Percentiles rank a stretch among this genome's conserved stretches.
Conservation (phyloP, 2,888 invertebrate genomes). For the Parasteatoda lunata region DNA sequence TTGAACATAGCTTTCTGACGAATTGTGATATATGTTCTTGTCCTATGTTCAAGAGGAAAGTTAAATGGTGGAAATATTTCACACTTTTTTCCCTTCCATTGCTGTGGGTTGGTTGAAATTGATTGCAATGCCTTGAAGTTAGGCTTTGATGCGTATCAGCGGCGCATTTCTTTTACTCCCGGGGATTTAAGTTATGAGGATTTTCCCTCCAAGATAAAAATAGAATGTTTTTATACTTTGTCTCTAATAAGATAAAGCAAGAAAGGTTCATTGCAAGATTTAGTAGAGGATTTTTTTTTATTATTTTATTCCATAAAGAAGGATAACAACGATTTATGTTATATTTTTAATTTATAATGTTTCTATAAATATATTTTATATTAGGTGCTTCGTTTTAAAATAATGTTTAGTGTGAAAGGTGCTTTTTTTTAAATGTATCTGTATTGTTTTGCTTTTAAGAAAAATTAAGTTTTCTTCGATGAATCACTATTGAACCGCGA, state of each 20-base stretch:
- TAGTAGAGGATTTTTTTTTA: no score
- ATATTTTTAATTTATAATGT: no score
- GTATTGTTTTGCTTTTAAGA: no score
- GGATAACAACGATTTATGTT: no score
- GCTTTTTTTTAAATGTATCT: no score
- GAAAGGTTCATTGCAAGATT: not conserved
- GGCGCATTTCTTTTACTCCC: not conserved
- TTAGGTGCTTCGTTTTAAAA: no score
- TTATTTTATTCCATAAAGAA: no score
- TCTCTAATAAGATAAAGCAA: not conserved
- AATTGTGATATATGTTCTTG: slow-evolving; percentile 56
- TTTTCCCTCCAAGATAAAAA: not conserved
- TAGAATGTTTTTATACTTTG: not conserved
- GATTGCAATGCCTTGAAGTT: slow-evolving; percentile 32
- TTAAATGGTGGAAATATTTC: slow-evolving; percentile 63
- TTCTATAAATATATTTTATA: no score
- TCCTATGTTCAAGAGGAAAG: slow-evolving; percentile 18
- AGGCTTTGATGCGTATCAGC: slow-evolving; percentile 31
- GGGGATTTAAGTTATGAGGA: slow-evolving; percentile 3
- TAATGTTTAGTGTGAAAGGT: no score
- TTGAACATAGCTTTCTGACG: slow-evolving; percentile 40
- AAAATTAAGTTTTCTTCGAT: no score
- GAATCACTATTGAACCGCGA: no score
- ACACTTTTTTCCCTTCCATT: slow-evolving; percentile 30
- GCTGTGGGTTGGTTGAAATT: slow-evolving; percentile 28